Conservation (phyloP, 1,140 invertebrate genomes). For the Euschistus heros region DNA sequence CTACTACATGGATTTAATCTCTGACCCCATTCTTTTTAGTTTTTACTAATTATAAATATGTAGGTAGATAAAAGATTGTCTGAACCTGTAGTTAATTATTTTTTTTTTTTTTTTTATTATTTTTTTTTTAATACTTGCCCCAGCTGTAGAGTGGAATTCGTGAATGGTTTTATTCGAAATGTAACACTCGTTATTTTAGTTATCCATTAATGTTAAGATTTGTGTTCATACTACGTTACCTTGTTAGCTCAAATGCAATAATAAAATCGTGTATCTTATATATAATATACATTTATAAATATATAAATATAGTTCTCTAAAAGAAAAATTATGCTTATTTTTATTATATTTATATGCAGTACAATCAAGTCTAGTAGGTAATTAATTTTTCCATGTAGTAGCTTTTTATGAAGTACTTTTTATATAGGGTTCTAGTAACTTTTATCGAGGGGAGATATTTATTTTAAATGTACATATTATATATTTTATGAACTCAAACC, state of each 20-base stretch:
- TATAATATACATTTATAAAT: background rate
- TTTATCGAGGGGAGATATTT: slow-evolving; percentile 3
- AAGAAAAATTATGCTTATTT: slow-evolving; percentile 7
- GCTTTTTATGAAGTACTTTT: slow-evolving; percentile 2
- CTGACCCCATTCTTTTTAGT: no score
- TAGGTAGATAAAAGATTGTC: no score
- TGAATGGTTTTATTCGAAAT: no score
- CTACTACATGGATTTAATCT: slow-evolving; percentile 15
- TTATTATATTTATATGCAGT: slow-evolving; percentile 11
- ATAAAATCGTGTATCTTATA: slow-evolving; percentile 1
- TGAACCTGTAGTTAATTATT: no score
- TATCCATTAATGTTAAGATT: slow-evolving; percentile 14
- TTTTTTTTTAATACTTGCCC: no score
- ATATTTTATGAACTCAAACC: slow-evolving; percentile 18
- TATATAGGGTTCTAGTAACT: slow-evolving; percentile 5
- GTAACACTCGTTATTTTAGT: background rate
- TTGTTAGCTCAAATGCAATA: slow-evolving; percentile 5
- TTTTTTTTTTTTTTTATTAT: no score
- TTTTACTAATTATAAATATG: no score
- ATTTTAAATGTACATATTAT: slow-evolving; percentile 17
- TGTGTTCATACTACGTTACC: slow-evolving; percentile 14
- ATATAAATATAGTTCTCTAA: background rate
- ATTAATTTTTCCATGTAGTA: slow-evolving; percentile 15
- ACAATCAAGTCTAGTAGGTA: slow-evolving; percentile 10
- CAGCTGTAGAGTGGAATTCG: no score